A percentile compares a stretch with the other conserved stretches of the same genome.
Evolutionary conservation across 2,888 invertebrate genomes (phyloP).

Genomic region (Entomobrya multifasciata): DNA sequence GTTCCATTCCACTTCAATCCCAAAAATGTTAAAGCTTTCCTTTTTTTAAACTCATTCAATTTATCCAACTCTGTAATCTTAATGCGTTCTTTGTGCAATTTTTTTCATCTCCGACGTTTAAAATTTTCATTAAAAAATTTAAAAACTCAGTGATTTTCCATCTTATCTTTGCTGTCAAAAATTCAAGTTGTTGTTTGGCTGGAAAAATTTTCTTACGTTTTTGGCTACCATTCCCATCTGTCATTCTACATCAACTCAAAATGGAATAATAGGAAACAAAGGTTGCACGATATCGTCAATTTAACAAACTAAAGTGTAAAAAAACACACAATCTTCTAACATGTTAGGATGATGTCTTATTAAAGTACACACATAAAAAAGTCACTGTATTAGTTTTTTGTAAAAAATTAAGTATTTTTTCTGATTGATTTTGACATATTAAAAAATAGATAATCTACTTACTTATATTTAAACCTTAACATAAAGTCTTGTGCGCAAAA

Average conservation of each 20-base stretch:
- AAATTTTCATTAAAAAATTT: too few relatives aligned
- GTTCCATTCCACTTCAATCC: constrained; percentile 17
- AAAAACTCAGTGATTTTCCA: too few relatives aligned
- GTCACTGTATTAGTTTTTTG: constrained; percentile 3
- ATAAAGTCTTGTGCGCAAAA: constrained; percentile 64
- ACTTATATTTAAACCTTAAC: constrained; percentile 45
- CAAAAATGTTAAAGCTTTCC: not conserved
- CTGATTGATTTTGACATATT: constrained; percentile 32
- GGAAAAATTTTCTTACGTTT: too few relatives aligned
- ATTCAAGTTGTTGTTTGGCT: too few relatives aligned
- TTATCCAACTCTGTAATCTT: not conserved
- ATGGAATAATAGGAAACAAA: not conserved
- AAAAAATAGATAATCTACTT: constrained; percentile 53
- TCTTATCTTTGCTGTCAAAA: too few relatives aligned
- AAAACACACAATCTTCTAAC: not conserved
- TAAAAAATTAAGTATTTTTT: constrained; percentile 31
- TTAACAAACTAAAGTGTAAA: constrained; percentile 9
- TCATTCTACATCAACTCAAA: constrained; percentile 4
- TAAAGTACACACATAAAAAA: not conserved
- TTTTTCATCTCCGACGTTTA: not conserved
- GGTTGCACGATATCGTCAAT: not conserved
- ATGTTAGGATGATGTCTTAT: not conserved
- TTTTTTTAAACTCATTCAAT: not conserved
- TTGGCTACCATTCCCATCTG: constrained; percentile 62
- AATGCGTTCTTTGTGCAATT: not conserved